These are phyloP conservation scores for Leuciscus idus DNA, from an alignment of 2,113 vertebrate genomes.

Conservation along the genomic window DNA sequence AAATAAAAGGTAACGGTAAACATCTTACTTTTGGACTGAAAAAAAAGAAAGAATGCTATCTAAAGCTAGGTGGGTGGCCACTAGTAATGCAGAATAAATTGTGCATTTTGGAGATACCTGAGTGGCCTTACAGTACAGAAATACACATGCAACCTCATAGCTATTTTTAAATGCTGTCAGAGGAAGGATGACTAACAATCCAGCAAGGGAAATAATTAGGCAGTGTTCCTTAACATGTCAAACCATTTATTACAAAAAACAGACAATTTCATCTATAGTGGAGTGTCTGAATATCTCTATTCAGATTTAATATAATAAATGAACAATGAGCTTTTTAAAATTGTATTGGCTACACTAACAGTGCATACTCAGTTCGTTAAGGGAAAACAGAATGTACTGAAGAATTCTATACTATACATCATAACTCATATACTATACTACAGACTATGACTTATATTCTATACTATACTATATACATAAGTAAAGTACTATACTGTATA, in stretches of 20 bases:
- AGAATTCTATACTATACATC: not conserved
- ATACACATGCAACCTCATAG: conserved; percentile 23
- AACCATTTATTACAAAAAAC: conserved; percentile 18
- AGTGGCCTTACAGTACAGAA: not conserved
- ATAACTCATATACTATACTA: not conserved
- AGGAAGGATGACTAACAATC: conserved; percentile 31
- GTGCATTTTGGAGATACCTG: not conserved
- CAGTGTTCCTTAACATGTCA: conserved; percentile 24
- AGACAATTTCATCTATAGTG: not conserved
- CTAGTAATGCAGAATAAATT: conserved; percentile 2
- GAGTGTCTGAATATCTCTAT: not conserved
- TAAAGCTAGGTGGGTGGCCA: not conserved
- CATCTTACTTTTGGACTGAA: not conserved
- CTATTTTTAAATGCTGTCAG: conserved; percentile 15
- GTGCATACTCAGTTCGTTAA: not conserved
- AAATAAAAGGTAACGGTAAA: no score
- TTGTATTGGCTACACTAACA: not conserved
- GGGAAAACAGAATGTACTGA: not conserved
- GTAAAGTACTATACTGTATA: no score
- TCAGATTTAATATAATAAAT: not conserved
- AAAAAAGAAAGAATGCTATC: not conserved
- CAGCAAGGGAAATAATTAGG: conserved; percentile 13
- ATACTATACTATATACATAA: no score
- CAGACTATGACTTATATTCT: no score
- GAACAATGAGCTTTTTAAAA: not conserved